Base-by-base conservation (phyloP, 2,797 vertebrate species). In the Halcyon chelicuti region DNA sequence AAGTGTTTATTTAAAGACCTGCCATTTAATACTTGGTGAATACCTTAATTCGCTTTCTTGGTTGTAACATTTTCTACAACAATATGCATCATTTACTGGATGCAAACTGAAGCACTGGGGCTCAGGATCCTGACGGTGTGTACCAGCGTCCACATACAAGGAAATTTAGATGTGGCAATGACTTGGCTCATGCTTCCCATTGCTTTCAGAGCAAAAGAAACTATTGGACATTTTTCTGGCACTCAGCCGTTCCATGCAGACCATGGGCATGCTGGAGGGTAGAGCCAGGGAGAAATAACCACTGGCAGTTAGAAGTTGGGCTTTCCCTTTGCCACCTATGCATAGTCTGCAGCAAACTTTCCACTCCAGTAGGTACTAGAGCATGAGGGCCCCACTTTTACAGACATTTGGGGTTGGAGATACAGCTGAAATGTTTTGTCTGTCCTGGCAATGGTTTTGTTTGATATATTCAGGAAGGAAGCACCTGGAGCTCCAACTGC, bases 401-500 rank as follows among this genome's bases (percentile, higher is more conserved):
- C 2, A 51, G 42, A 46, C 62, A 37, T 74, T 61, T 89, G 49
- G 18, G 39, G 7, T 2, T 55, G 47, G 8, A 92, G 58, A 94
- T 77, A 66, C 40, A 60, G 14, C 22, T 68, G 33, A 83, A 87
- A 68, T 60, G 22, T 71, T 83, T 70, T 65, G 10, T 9, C 14
- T 92, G 72, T 84, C 26, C 44, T 71, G 28, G 60, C 40, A 80
- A 21, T 19, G 26, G 2, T 13, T 92, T 96, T 89, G 20, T 49
- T 73, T 93, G 70, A 54, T 42, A 28, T 72, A 96, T 96, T 83
- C 90, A 99, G 99, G 99, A 98, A 90, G 99, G 99, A 71, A 99
- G 98, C 74, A 99, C 98, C n/a, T 99, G 99, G 99, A 98, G 98
- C 92, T 98, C 98, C 93, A 99, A 99, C 95, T 99, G 99, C 72